Evolutionary conservation across 1,140 invertebrate species (phyloP).

Genomic region (Pseudomyrmex gracilis): DNA sequence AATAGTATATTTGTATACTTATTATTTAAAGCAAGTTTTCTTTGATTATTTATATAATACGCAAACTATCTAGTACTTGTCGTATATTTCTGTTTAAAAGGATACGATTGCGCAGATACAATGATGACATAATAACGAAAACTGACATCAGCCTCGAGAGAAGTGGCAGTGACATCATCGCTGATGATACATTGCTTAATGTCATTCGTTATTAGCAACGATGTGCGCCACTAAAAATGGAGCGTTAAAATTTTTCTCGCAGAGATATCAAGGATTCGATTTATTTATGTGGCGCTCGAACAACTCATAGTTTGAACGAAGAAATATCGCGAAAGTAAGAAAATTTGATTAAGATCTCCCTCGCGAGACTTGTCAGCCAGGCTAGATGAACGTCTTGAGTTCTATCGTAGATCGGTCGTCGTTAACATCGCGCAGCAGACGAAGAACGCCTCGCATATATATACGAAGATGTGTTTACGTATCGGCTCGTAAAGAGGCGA

Average conservation of each 20-base stretch:
- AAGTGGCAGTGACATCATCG: conserved; percentile 61
- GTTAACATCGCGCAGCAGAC: conserved; percentile 7
- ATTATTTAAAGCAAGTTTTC: no score
- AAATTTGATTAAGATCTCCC: conserved; percentile 36
- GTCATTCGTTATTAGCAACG: not conserved
- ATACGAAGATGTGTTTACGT: conserved; percentile 44
- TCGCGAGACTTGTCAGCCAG: not conserved
- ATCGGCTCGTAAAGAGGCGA: conserved; percentile 31
- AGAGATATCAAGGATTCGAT: not conserved
- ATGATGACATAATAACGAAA: conserved; percentile 31
- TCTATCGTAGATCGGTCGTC: conserved; percentile 4
- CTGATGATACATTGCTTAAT: conserved; percentile 27
- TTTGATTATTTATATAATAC: no score
- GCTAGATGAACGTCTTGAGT: not conserved
- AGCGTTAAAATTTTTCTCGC: no score
- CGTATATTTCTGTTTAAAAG: conserved; percentile 8
- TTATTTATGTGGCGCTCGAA: not conserved
- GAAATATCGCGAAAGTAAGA: not conserved
- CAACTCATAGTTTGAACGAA: conserved; percentile 1
- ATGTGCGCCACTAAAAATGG: not conserved
- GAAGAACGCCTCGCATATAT: not conserved
- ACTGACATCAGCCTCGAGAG: conserved; percentile 37
- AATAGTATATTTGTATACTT: no score
- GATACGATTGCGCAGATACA: not conserved
- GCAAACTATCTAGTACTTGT: not conserved